Base-by-base conservation (phyloP, 2,113 vertebrate genomes). In the Planiliza haematocheilus region DNA sequence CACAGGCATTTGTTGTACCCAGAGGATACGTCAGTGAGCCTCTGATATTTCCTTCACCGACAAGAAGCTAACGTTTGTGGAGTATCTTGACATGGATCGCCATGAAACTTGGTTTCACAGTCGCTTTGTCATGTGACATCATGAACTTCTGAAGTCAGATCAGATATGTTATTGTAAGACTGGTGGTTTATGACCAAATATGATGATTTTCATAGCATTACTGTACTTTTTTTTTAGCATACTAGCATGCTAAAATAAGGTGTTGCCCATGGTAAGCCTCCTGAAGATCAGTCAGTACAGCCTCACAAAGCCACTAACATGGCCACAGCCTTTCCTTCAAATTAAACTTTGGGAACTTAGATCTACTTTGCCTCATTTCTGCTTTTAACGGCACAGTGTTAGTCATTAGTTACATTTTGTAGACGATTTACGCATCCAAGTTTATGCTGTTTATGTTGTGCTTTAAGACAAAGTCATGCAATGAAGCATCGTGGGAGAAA, bases 391-490 rank as follows among this genome's bases (percentile, higher is more conserved):
- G 10, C 12, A 37, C 2, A 1, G 6, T 76, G 58, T 81, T 83
- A 60, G 16, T 52, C 13, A 70, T 71, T 77, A 81, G 53, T 70
- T 14, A 46, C 21, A 65, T 30, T 69, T 48, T 38, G 20, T 6
- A 39, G 50, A 17, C 63, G 6, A 53, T 51, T 70, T 53, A 59
- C 9, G 62, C 75, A 84, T 66, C 30, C 62, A 78, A 60, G 67
- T 34, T 67, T 18, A 79, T 51, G 77, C n/a, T n/a, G n/a, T n/a
- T 74, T 75, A 48, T 42, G 43, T 42, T 51, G 59, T 43, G 41
- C 41, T 41, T 55, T 43, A 75, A 74, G 62, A 69, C 71, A 75
- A 80, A 66, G 52, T 46, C 91, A 92, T 93, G 91, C 92, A 89
- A 71, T 81, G 78, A 77, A 88, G 88, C 77, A 86, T 74, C 81